Percentiles rank a stretch among this genome's conserved stretches.
phyloP scores from a whole-genome alignment of 2,797 vertebrate genomes.

The Sebastes minor region DNA sequence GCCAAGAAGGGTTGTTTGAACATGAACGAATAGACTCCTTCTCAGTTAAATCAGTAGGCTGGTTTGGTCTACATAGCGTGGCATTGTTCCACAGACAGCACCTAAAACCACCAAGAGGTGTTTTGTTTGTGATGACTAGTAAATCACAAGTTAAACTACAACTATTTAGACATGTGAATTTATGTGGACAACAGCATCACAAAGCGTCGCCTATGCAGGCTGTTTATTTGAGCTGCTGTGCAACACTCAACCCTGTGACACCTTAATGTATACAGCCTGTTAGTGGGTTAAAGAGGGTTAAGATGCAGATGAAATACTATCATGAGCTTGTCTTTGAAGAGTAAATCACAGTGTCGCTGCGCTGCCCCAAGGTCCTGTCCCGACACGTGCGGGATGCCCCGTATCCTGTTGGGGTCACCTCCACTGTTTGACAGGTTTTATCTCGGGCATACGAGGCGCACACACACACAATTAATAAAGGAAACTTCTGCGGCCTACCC shows the following conservation, averaged over 20 bases:
- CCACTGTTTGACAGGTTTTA: constrained; percentile 83
- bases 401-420: constrained; percentile 73
- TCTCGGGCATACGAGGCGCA: constrained; percentile 47
- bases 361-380: constrained; percentile 68
- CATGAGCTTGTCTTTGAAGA: constrained; percentile 79
- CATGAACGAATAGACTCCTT: not conserved
- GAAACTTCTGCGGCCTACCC: constrained; percentile 78
- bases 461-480: constrained; percentile 66
- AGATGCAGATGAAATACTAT: constrained; percentile 80
- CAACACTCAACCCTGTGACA: constrained; percentile 71
- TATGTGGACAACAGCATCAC: constrained; percentile 41
- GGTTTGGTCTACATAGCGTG: not conserved
- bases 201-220: constrained; percentile 46
- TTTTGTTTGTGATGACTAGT: constrained; percentile 29
- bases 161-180: constrained; percentile 44
- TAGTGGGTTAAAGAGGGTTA: constrained; percentile 78
- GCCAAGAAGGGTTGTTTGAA: not conserved
- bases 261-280: constrained; percentile 73
- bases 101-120: constrained; percentile 1
- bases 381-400: constrained; percentile 76
- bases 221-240: constrained; percentile 80
- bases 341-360: constrained; percentile 75
- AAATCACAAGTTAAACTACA: constrained; percentile 41
- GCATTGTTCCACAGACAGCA: not conserved
- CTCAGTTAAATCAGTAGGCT: not conserved